phyloP scores from a whole-genome alignment of 2,888 invertebrate genomes.

The Tenthredo amoena region DNA sequence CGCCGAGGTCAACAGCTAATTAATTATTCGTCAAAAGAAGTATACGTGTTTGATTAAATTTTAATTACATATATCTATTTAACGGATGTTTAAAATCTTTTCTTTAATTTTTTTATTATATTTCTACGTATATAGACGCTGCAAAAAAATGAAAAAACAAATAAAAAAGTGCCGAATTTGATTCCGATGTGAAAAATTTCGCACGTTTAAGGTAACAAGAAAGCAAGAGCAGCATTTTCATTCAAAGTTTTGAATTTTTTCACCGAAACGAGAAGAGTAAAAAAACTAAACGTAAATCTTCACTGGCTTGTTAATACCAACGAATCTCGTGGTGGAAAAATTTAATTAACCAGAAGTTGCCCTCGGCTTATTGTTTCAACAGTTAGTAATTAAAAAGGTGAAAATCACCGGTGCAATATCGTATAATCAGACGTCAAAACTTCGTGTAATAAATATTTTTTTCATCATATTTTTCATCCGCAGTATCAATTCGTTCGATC shows the following conservation, averaged over 20 bases:
- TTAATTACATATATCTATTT: not conserved
- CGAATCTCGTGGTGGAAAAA: not conserved
- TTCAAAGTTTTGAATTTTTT: not conserved
- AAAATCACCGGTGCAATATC: not conserved
- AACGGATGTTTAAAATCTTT: not conserved
- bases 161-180: too few species aligned
- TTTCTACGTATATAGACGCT: not conserved
- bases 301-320: not conserved
- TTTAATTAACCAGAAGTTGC: conserved; percentile 2
- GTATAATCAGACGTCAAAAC: not conserved
- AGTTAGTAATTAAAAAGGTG: not conserved
- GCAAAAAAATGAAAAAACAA: not conserved
- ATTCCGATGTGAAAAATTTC: not conserved
- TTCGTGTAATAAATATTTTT: not conserved
- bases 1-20: not conserved
- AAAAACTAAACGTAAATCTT: not conserved
- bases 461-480: too few species aligned
- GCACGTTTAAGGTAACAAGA: too few species aligned
- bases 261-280: not conserved
- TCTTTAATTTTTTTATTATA: not conserved
- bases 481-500: too few species aligned
- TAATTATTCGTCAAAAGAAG: not conserved
- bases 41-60: not conserved
- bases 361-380: not conserved
- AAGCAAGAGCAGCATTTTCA: not conserved